Percentiles rank a stretch among this genome's conserved stretches.
phyloP scores from a whole-genome alignment of 37 sponge, comb jelly and placozoan species.

The Petrosia ficiformis region DNA sequence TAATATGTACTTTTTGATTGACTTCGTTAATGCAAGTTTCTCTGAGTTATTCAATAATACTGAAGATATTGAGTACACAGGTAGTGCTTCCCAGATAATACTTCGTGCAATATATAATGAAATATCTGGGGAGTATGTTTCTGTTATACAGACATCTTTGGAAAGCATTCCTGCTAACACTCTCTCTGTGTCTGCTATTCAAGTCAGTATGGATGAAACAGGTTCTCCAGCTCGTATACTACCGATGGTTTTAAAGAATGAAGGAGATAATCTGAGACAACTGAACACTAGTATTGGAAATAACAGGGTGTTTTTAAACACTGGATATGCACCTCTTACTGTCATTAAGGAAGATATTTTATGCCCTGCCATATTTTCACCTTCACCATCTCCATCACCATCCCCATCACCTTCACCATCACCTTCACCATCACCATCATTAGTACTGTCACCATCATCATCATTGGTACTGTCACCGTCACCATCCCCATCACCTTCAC shows the following conservation, averaged over 20 bases:
- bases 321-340: neutral
- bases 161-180: neutral
- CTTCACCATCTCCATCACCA: neutral
- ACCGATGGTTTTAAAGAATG: neutral
- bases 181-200: neutral
- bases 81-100: neutral
- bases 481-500: neutral
- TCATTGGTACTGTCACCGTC: neutral
- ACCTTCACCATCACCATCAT: no score
- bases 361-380: neutral
- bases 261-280: neutral
- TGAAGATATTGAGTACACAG: neutral
- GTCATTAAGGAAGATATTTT: neutral
- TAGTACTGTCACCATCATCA: neutral
- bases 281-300: neutral
- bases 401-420: neutral
- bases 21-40: neutral
- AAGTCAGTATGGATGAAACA: neutral
- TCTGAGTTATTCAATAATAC: neutral
- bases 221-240: conserved; percentile 3
- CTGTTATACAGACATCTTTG: neutral
- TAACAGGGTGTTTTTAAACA: neutral
- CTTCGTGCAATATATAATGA: neutral
- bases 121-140: neutral
- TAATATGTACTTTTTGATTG: neutral